Evolutionary conservation across 2,113 vertebrate genomes (phyloP).

Genomic region (Trogon surrucura): DNA sequence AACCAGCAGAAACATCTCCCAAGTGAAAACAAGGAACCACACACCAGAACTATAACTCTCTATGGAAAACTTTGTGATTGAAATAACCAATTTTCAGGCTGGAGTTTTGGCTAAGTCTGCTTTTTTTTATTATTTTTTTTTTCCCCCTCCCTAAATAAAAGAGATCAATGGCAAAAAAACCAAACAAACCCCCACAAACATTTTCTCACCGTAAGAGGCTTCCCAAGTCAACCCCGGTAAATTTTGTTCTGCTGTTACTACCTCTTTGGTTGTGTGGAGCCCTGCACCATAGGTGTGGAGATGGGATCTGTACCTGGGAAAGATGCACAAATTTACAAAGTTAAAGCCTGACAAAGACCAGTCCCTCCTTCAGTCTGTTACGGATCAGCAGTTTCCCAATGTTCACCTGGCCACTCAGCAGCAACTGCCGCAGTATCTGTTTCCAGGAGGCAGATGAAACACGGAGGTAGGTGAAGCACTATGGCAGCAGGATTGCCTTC

Average conservation of each 20-base stretch:
- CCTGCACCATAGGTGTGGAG: not conserved
- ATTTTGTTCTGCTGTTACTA: not conserved
- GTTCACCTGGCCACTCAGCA: not conserved
- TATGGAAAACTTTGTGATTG: not conserved
- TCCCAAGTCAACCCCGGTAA: fast-evolving
- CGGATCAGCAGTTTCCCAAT: not conserved
- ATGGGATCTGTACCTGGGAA: not conserved
- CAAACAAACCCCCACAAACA: too few relatives aligned
- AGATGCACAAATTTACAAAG: not conserved
- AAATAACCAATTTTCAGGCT: not conserved
- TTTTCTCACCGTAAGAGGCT: fast-evolving
- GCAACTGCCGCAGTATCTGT: not conserved
- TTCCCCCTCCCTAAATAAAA: not conserved
- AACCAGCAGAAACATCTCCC: not conserved
- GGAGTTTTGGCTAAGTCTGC: not conserved
- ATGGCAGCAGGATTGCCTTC: not conserved
- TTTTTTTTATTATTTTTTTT: not conserved
- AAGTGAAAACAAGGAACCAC: not conserved
- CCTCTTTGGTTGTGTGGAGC: not conserved
- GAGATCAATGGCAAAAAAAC: too few relatives aligned
- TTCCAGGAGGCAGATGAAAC: not conserved
- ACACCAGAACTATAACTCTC: not conserved
- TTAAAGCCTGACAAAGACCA: not conserved
- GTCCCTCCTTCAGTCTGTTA: not conserved
- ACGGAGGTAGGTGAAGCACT: not conserved